These are phyloP conservation scores for Natrix natrix DNA, from an alignment of 2,797 vertebrate genomes.

Conservation along the genomic window DNA sequence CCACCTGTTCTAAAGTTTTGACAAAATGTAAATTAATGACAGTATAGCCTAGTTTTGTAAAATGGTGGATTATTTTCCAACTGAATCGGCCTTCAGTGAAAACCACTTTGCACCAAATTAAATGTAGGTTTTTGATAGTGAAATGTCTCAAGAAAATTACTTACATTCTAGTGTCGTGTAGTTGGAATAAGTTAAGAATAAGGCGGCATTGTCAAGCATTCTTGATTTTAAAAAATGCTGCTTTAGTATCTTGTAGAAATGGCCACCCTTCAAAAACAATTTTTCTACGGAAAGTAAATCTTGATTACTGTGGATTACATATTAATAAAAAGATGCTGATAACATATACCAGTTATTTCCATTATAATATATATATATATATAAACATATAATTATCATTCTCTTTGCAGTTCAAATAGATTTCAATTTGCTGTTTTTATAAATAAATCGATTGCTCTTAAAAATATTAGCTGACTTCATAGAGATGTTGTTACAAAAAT, in stretches of 20 bases:
- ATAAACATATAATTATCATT: conserved; percentile 4
- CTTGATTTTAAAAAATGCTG: background rate
- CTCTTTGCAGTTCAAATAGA: background rate
- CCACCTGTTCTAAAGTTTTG: background rate
- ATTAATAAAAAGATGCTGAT: conserved; percentile 1
- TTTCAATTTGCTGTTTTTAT: background rate
- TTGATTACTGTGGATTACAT: conserved; percentile 4
- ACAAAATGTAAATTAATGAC: background rate
- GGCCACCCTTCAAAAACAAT: conserved; percentile 6
- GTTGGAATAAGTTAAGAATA: background rate
- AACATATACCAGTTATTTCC: background rate
- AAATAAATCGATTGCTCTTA: background rate
- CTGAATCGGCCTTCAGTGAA: background rate
- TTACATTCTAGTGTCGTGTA: background rate
- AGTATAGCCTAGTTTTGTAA: background rate
- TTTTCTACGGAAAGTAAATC: background rate
- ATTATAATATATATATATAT: conserved; percentile 12
- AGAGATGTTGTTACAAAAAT: background rate
- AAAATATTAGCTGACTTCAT: background rate
- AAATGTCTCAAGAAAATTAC: background rate
- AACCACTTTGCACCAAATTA: background rate
- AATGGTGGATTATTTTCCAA: background rate
- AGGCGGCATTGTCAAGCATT: background rate
- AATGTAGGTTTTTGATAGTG: background rate
- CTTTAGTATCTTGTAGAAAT: background rate